Conservation (phyloP, 2,113 vertebrate species). For the Pavo muticus region DNA sequence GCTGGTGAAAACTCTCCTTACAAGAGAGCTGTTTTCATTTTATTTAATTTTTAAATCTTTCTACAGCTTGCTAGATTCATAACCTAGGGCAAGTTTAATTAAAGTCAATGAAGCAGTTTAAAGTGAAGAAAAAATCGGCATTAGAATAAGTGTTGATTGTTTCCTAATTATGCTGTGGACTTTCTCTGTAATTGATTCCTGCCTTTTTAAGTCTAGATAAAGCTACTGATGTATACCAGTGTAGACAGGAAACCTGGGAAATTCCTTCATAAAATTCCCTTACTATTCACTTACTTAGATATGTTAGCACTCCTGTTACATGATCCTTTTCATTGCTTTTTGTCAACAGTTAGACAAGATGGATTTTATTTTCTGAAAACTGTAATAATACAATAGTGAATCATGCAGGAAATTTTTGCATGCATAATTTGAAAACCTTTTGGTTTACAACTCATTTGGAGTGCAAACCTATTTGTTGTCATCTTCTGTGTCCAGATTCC, state of each 20-base stretch:
- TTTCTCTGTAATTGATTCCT: constrained; percentile 66
- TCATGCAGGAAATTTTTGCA: background rate
- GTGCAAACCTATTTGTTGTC: background rate
- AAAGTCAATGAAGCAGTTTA: constrained; percentile 83
- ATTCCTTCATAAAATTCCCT: constrained; percentile 25
- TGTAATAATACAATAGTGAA: background rate
- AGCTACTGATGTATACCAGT: constrained; percentile 17
- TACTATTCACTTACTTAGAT: background rate
- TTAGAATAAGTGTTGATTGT: constrained; percentile 79
- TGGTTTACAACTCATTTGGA: background rate
- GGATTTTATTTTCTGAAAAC: background rate
- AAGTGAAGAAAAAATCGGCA: constrained; percentile 80
- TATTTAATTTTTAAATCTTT: constrained; percentile 66
- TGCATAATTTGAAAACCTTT: background rate
- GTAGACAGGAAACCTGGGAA: background rate
- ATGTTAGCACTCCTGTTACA: background rate
- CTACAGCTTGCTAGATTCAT: constrained; percentile 75
- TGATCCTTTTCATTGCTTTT: background rate
- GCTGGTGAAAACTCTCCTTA: constrained; percentile 69
- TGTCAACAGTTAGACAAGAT: background rate
- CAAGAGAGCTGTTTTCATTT: constrained; percentile 66
- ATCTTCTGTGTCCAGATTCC: background rate
- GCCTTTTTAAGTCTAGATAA: constrained; percentile 57
- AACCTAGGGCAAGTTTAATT: constrained; percentile 84
- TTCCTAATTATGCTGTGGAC: constrained; percentile 80